A percentile compares a stretch with the other conserved stretches of the same genome.
These are phyloP conservation scores for Episyrphus balteatus DNA, from an alignment of 1,140 invertebrate genomes.

Conservation along the genomic window DNA sequence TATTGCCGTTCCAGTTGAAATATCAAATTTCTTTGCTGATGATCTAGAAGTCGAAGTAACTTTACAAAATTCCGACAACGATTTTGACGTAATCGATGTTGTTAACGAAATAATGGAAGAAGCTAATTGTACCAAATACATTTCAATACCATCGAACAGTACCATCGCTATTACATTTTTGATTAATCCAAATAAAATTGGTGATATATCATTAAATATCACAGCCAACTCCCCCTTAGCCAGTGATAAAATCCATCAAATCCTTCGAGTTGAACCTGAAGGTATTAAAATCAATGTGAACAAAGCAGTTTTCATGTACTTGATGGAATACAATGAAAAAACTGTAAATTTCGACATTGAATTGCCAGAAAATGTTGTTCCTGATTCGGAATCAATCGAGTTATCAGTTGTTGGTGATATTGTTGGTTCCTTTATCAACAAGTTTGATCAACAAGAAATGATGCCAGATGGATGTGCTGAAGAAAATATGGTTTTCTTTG, in stretches of 20 bases:
- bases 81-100: conserved; percentile 65
- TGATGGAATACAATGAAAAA: conserved; percentile 46
- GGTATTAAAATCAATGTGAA: conserved; percentile 68
- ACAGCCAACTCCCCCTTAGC: conserved; percentile 55
- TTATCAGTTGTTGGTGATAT: conserved; percentile 66
- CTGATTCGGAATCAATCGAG: conserved; percentile 57
- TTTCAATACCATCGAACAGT: conserved; percentile 54
- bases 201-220: conserved; percentile 62
- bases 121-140: conserved; percentile 48
- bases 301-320: conserved; percentile 63
- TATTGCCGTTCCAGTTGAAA: conserved; percentile 27
- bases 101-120: conserved; percentile 41
- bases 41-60: conserved; percentile 70
- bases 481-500: conserved; percentile 88
- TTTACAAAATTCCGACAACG: conserved; percentile 65
- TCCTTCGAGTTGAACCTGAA: conserved; percentile 65
- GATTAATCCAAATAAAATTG: conserved; percentile 61
- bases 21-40: conserved; percentile 40
- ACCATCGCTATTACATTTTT: conserved; percentile 65
- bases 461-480: conserved; percentile 88
- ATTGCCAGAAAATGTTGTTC: conserved; percentile 57
- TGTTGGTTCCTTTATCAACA: conserved; percentile 60
- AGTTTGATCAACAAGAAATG: conserved; percentile 62
- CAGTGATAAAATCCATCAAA: conserved; percentile 60
- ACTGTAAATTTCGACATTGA: conserved; percentile 52